Evolutionary conservation across 2,888 invertebrate species (phyloP), one percentile per base, ranked within the genome.

Genomic region (Lasioglossum figueresi): DNA sequence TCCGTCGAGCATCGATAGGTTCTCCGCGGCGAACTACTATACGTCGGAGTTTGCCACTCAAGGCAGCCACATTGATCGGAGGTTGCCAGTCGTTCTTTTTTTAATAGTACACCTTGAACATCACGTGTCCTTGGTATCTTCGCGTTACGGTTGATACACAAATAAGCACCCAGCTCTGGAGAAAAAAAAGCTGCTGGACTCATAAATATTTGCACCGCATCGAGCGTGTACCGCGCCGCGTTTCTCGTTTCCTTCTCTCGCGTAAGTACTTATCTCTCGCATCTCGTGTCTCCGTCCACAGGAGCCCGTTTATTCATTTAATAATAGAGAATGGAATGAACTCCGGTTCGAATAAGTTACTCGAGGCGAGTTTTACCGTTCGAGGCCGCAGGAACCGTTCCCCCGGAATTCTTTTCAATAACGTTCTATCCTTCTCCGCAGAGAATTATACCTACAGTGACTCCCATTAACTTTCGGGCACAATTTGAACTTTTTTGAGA

Each of bases 141-240:
- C 68, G 37, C 59, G 68, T 34, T 56, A 37, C 71, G 43, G 37
- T 48, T 27, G 71, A 34, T 52, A 81, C 76, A 63, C 76, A 88
- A 88, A 88, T 84, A 86, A 82, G 75, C 63, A 56, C 66, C 80
- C 48, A 40, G 34, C 66, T 75, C 37, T 48, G 43, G 77, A 84
- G 56, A 88, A 85, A 82, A 45, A 43, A 45, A 81, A 87, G 80
- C 76, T 52, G 27, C n/a, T 70, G 66, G 48, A 12, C 80, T 52
- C 63, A 85, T 88, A 85, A 90, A 87, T 90, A 87, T 89, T 89
- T 87, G 90, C 79, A 31, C 31, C 48, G 79, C 59, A 80, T 81
- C 70, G 66, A 79, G 37, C 68, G 66, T n/a, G 79, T 16, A 6
- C 31, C 59, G 52, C 56, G 80, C 12, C 71, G 27, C 48, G n/a